A percentile compares a stretch with the other conserved stretches of the same genome.
These are phyloP conservation scores for Mus musculus DNA, from an alignment of 2,113 vertebrate species.

Conservation along the genomic window DNA sequence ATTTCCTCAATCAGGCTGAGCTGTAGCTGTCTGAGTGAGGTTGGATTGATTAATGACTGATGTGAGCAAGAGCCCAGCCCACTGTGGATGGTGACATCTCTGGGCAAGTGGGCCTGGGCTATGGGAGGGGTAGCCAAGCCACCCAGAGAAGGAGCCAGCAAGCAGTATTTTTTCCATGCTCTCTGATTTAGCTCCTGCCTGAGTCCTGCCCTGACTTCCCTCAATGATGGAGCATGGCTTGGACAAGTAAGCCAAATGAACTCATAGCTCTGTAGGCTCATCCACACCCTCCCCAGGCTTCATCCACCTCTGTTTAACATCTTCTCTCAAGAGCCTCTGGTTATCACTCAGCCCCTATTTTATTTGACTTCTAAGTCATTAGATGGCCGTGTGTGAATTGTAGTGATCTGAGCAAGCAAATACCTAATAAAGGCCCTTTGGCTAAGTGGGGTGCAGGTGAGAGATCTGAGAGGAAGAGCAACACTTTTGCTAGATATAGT, in stretches of 20 bases:
- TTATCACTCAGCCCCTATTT: neutral
- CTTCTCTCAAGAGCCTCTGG: neutral
- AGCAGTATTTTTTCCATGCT: neutral
- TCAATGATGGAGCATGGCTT: neutral
- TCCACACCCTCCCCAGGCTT: neutral
- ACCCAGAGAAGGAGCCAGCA: neutral
- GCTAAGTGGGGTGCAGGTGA: neutral
- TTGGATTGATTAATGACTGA: neutral
- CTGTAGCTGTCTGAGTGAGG: neutral
- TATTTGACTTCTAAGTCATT: neutral
- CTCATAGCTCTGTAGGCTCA: neutral
- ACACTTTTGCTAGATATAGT: neutral
- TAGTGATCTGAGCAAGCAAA: neutral
- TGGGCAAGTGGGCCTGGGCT: neutral
- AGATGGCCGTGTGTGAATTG: neutral
- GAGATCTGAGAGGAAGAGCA: neutral
- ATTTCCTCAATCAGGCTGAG: neutral
- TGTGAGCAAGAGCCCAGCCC: neutral
- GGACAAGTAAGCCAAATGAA: neutral
- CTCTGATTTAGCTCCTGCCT: neutral
- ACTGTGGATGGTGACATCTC: neutral
- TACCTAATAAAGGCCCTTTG: neutral
- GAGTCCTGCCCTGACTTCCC: neutral
- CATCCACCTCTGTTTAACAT: neutral
- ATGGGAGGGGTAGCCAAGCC: no score